Base-by-base conservation (phyloP, 35 echinoderm and acorn worm species). In the Amphiura filiformis region DNA sequence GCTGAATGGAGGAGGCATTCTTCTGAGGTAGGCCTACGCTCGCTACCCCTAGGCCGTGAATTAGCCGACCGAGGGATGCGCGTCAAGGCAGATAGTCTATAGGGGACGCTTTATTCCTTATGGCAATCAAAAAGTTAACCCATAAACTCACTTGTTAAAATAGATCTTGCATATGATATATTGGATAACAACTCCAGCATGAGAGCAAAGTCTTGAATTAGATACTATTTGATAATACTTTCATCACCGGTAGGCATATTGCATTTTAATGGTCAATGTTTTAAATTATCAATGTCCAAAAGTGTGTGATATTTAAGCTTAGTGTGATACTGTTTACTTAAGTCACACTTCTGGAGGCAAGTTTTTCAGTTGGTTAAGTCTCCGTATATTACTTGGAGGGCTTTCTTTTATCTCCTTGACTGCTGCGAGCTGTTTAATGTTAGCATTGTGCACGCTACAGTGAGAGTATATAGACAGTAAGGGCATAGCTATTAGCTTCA, bases 241-340 rank as follows among this genome's bases (percentile, higher is more conserved):
- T 70, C 61, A 15, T 70, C 26, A 70, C 61, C 61, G 7, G 61
- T 70, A 70, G 61, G 61, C 61, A 70, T 70, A 70, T 70, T 70
- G 61, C 61, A 70, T 70, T 70, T 70, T 70, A 70, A 70, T 70
- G 61, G 61, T 70, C 61, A 70, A 70, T 70, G 61, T 70, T 18
- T 70, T 70, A 18, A 70, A 70, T 70, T 70, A 70, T 70, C 7
- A 70, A 70, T 70, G 61, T 70, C 61, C 15, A 26, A 70, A 70
- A 70, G 61, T 70, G 61, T 70, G 28, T 70, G 61, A 70, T 70
- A 70, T 70, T 70, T 30, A 70, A 70, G 61, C 61, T n/a, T 70
- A 70, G 61, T 70, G 61, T 70, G 61, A 70, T 11, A 70, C 11
- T 70, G 61, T 70, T 70, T 70, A 70, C 61, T 70, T 70, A 70